A percentile compares a stretch with the other conserved stretches of the same genome.
Evolutionary conservation across 2,113 vertebrate species (phyloP).

Genomic region (Laticauda colubrina): DNA sequence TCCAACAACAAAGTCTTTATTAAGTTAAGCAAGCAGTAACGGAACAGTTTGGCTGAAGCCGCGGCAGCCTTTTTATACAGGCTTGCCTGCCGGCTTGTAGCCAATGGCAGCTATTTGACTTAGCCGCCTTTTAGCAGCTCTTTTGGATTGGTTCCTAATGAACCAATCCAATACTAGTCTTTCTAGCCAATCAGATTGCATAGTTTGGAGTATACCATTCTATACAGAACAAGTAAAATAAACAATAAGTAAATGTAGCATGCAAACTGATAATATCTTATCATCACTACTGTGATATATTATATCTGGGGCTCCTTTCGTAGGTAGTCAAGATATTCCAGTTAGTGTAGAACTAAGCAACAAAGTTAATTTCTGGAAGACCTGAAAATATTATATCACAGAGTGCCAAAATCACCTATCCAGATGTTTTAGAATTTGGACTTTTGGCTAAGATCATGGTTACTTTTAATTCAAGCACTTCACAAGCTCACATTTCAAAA

Average conservation of each 20-base stretch:
- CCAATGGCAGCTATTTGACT: too few species aligned
- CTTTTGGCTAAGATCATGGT: neutral
- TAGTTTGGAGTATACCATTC: too few species aligned
- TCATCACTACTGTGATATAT: neutral
- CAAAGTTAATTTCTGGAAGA: neutral
- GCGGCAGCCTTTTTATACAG: too few species aligned
- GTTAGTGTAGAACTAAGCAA: neutral
- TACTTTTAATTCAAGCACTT: neutral
- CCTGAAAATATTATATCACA: neutral
- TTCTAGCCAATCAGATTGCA: too few species aligned
- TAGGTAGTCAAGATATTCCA: neutral
- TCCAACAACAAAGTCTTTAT: too few species aligned
- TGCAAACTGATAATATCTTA: neutral
- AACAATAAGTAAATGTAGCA: neutral
- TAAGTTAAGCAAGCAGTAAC: too few species aligned
- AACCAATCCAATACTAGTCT: too few species aligned
- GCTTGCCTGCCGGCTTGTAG: too few species aligned
- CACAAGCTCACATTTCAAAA: neutral
- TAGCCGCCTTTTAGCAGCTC: too few species aligned
- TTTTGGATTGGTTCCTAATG: too few species aligned
- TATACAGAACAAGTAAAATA: neutral
- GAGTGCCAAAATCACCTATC: neutral
- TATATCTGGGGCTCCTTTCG: neutral
- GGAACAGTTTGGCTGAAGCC: too few species aligned
- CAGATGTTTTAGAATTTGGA: neutral